A percentile compares a stretch with the other conserved stretches of the same genome.
These are phyloP conservation scores for Neotoxoptera formosana DNA, from an alignment of 1,140 invertebrate species.

Conservation along the genomic window DNA sequence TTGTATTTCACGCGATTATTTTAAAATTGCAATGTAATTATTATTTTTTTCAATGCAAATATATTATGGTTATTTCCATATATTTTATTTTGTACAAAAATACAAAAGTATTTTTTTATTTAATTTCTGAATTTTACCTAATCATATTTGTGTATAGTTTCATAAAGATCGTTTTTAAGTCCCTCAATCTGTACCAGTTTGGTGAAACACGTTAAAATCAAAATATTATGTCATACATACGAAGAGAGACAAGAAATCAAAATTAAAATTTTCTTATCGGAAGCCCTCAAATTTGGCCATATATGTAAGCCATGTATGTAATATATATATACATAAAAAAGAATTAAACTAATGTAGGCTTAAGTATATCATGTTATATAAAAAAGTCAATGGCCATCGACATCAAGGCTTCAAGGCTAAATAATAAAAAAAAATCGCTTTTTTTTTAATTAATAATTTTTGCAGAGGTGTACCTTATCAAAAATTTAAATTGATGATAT, in stretches of 20 bases:
- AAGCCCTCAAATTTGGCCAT: background rate
- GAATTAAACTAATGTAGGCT: no score
- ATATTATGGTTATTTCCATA: background rate
- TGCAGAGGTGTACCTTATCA: no score
- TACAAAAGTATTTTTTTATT: background rate
- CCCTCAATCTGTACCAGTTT: background rate
- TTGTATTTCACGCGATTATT: background rate
- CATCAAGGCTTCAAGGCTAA: no score
- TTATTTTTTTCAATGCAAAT: no score
- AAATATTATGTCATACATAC: background rate
- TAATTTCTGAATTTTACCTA: background rate
- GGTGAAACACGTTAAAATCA: background rate
- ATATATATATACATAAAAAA: no score
- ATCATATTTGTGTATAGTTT: background rate
- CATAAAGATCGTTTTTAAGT: background rate
- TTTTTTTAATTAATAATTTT: no score
- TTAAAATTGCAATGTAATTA: no score
- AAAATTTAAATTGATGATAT: no score
- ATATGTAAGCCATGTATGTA: background rate
- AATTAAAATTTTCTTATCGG: background rate
- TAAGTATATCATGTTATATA: no score
- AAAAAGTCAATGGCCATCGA: no score
- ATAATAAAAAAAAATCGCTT: no score
- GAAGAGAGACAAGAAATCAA: no score
- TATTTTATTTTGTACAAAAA: background rate